Evolutionary conservation across 1,140 invertebrate genomes (phyloP).

Genomic region (Sipha flava): DNA sequence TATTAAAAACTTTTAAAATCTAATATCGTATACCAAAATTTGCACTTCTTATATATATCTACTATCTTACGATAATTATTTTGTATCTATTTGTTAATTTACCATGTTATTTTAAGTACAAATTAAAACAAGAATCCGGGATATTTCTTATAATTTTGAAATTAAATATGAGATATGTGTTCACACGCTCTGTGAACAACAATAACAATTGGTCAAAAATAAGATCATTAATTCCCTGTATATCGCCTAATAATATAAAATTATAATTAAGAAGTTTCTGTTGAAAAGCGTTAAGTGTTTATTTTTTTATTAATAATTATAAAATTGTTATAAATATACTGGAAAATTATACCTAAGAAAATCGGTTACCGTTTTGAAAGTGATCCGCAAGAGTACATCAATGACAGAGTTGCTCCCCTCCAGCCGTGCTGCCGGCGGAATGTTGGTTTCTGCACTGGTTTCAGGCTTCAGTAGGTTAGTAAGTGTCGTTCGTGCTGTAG

Average conservation of each 20-base stretch:
- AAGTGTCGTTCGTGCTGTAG: slow-evolving; percentile 10
- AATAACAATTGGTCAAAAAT: neutral
- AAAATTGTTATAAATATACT: neutral
- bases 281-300: neutral
- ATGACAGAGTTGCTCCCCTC: neutral
- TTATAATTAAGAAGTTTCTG: neutral
- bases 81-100: neutral
- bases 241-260: neutral
- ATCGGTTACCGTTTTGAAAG: slow-evolving; percentile 2
- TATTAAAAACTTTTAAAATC: too few species aligned
- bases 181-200: neutral
- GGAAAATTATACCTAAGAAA: neutral
- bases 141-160: neutral
- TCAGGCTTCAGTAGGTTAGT: slow-evolving; percentile 31
- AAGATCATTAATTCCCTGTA: neutral
- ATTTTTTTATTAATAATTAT: neutral
- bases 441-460: slow-evolving; percentile 26
- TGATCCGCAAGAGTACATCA: neutral
- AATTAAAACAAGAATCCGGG: neutral
- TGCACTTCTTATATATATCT: too few species aligned
- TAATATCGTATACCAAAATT: too few species aligned
- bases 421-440: neutral
- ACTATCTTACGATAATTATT: too few species aligned
- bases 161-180: neutral
- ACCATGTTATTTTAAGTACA: neutral